Evolutionary conservation across 2,113 vertebrate species (phyloP).

Genomic region (Pedionomus torquatus): DNA sequence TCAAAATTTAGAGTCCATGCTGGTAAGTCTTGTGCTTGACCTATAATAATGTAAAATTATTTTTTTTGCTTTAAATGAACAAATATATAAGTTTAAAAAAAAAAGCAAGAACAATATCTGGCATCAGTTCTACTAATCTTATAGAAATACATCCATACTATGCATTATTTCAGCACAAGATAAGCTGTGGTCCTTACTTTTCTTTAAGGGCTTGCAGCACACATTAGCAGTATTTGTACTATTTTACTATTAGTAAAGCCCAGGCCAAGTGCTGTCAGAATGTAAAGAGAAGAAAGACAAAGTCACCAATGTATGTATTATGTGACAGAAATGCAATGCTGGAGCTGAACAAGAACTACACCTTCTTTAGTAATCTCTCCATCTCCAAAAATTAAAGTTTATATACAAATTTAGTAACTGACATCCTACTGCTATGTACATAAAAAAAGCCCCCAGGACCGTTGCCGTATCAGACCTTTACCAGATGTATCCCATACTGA

Average conservation of each 20-base stretch:
- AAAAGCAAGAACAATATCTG: neutral
- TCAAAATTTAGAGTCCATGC: neutral
- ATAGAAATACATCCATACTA: neutral
- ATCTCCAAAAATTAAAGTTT: neutral
- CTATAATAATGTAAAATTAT: neutral
- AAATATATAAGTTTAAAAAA: neutral
- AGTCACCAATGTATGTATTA: neutral
- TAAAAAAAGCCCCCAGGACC: neutral
- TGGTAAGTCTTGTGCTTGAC: neutral
- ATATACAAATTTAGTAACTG: neutral
- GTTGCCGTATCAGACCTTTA: neutral
- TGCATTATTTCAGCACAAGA: neutral
- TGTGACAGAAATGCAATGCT: neutral
- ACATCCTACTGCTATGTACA: neutral
- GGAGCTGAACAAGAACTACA: neutral
- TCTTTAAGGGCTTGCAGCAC: neutral
- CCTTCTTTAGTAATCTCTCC: neutral
- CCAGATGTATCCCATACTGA: neutral
- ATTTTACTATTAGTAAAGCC: neutral
- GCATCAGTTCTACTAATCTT: neutral
- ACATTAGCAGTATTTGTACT: neutral
- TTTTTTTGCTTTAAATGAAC: neutral
- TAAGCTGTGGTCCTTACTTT: neutral
- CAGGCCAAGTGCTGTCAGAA: neutral
- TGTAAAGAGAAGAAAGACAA: neutral